Base-by-base conservation (phyloP, 2,888 invertebrate species). In the Patella caerulea region DNA sequence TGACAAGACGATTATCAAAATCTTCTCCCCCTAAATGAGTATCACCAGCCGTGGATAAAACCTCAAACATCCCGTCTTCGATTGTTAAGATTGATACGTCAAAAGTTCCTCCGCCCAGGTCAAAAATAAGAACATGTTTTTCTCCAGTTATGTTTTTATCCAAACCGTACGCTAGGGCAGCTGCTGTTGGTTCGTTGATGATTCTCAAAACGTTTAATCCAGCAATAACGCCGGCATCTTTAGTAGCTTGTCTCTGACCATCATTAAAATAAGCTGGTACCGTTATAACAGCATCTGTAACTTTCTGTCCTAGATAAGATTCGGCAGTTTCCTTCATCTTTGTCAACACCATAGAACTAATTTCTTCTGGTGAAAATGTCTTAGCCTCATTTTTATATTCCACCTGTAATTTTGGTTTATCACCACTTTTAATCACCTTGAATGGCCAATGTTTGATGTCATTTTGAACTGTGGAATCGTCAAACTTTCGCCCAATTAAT, bases 311-410 rank as follows among this genome's bases (percentile, higher is more conserved):
- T 76, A 92, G 87, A 85, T 88, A 92, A 4, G 91, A 89, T 82
- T 92, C 92, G 54, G 92, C 92, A 3, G 87, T 91, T 78, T 89
- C 88, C 94, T 96, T 96, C 97, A 97, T 97, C 91, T 97, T 97
- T 34, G 94, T 95, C 84, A 97, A 93, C 75, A 97, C 96, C 96
- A 97, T 96, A 72, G 96, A 96, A 90, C 95, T 95, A 84, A 97
- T 95, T 93, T 97, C 96, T 92, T 97, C 96, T 0, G 96, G 96
- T 92, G 95, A 95, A 93, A 96, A 96, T 65, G 94, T 94, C 92
- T 97, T 97, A 80, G 92, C 92, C 92, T 97, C 96, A 69, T 96
- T 97, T 90, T 96, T 96, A 93, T 81, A 86, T 71, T 88, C 88
- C n/a, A 88, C 90, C 78, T 87, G 81, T 15, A 90, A 83, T 59